Percentiles rank a stretch among this genome's conserved stretches.
These are phyloP conservation scores for Crocuta crocuta DNA, from an alignment of 2,113 vertebrate species.

Conservation along the genomic window DNA sequence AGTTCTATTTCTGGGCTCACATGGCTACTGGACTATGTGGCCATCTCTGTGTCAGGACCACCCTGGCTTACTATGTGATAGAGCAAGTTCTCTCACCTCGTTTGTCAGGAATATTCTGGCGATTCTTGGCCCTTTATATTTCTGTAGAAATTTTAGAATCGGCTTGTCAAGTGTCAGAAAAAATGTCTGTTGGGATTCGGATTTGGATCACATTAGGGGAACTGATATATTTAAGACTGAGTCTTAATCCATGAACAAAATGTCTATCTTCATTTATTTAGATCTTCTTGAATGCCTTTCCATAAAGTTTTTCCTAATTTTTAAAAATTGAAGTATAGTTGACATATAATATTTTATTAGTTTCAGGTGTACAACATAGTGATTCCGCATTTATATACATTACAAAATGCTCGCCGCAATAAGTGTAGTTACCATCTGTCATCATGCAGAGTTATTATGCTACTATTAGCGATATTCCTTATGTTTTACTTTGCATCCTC, in stretches of 20 bases:
- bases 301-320: not conserved
- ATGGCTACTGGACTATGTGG: accelerated
- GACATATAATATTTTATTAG: not conserved
- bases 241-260: not conserved
- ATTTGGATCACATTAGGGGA: not conserved
- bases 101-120: not conserved
- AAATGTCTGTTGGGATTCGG: not conserved
- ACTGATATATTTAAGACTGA: not conserved
- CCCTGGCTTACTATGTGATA: accelerated
- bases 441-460: not conserved
- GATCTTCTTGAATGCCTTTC: not conserved
- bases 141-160: not conserved
- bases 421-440: not conserved
- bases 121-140: not conserved
- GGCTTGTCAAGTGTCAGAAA: not conserved
- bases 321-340: not conserved
- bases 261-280: not conserved
- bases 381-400: not conserved
- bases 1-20: not conserved
- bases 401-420: not conserved
- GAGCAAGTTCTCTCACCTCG: not conserved
- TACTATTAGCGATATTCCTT: not conserved
- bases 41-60: no score
- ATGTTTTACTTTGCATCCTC: not conserved
- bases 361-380: not conserved